A percentile compares a stretch with the other conserved stretches of the same genome.
Evolutionary conservation across 2,888 invertebrate species (phyloP).

Genomic region (Suillia variegata): DNA sequence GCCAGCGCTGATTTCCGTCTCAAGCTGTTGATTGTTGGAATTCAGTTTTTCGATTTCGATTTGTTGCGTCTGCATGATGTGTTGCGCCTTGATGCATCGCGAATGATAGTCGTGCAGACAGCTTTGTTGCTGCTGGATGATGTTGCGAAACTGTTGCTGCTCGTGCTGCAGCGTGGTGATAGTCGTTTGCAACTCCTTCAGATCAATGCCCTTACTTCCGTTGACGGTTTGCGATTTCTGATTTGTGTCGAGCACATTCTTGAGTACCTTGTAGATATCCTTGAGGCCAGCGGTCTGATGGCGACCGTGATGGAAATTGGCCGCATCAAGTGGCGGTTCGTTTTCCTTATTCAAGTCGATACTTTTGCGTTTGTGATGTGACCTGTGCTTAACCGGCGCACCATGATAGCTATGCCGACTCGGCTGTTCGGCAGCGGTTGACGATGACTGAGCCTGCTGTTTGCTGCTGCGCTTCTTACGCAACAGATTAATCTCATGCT

Average conservation of each 20-base stretch:
- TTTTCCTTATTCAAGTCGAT: constrained; percentile 32
- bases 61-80: constrained; percentile 56
- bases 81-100: constrained; percentile 55
- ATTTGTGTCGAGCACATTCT: constrained; percentile 41
- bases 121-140: constrained; percentile 54
- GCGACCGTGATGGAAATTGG: constrained; percentile 2
- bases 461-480: constrained; percentile 20
- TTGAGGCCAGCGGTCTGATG: constrained; percentile 30
- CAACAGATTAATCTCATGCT: neutral
- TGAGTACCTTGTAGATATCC: constrained; percentile 42
- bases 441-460: too few relatives aligned
- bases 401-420: neutral
- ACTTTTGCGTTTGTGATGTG: constrained; percentile 17
- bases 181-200: constrained; percentile 39
- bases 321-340: constrained; percentile 10
- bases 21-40: constrained; percentile 50
- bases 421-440: neutral
- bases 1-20: constrained; percentile 49
- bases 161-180: constrained; percentile 48
- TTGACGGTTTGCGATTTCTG: constrained; percentile 22
- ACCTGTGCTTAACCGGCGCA: too few relatives aligned
- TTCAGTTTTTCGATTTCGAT: constrained; percentile 54
- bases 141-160: constrained; percentile 49
- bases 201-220: constrained; percentile 24
- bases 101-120: constrained; percentile 51